phyloP scores from a whole-genome alignment of 2,797 vertebrate genomes.

The Sciurus vulgaris region DNA sequence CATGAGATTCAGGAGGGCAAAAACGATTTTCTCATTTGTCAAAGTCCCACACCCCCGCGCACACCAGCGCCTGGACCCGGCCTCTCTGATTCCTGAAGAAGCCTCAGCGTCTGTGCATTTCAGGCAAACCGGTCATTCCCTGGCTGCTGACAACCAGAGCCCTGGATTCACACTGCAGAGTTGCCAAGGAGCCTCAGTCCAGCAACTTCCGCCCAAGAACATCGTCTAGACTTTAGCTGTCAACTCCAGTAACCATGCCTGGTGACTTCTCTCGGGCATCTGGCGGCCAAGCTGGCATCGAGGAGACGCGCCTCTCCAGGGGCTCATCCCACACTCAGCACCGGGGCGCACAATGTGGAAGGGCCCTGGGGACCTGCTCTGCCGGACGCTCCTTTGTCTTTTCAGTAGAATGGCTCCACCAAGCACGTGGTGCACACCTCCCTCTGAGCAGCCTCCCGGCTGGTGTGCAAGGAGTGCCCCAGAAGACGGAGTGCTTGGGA shows the following conservation, averaged over 20 bases:
- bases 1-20: background rate
- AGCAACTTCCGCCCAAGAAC: background rate
- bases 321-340: background rate
- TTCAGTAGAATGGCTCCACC: background rate
- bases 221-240: background rate
- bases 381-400: background rate
- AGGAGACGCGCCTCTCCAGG: background rate
- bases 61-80: background rate
- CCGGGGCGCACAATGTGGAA: too few relatives aligned
- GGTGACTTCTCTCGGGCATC: background rate
- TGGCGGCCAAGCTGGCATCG: background rate
- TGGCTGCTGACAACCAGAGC: too few relatives aligned
- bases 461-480: background rate
- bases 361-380: too few relatives aligned
- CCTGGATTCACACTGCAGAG: background rate
- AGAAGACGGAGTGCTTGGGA: background rate
- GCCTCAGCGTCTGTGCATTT: too few relatives aligned
- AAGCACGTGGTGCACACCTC: accelerated
- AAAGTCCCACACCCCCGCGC: background rate
- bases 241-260: background rate
- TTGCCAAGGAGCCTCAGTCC: background rate
- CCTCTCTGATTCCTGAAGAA: background rate
- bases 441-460: accelerated
- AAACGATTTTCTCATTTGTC: conserved; percentile 21
- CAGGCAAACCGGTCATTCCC: background rate